Base-by-base conservation (phyloP, 2,113 vertebrate genomes). In the Petroica traversi region DNA sequence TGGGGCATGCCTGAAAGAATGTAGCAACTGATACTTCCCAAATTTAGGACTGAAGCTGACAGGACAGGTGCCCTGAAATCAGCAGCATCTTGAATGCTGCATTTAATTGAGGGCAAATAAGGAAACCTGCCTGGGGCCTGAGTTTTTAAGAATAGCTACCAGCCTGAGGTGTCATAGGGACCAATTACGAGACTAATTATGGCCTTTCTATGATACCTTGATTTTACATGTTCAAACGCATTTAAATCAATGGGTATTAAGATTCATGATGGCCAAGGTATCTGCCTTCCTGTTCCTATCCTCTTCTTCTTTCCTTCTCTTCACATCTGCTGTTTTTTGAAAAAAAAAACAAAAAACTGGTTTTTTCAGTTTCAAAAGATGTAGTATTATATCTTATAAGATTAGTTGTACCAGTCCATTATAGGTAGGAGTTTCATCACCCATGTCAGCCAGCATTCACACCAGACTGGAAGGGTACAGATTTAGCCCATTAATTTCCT, bases 371-470 rank as follows among this genome's bases (percentile, higher is more conserved):
- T 76, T 31, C 17, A 49, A 61, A 72, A 76, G 25, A 19, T 29
- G 31, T 1, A 38, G 13, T 34, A 12, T 74, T 85, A 13, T 18
- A 40, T 31, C 8, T 49, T 69, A 11, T 26, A 55, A 41, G 38
- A 67, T 63, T 76, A 93, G 12, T 74, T 74, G 26, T 54, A 25
- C 8, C 25, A 45, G 31, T 51, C 59, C 19, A 15, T 74, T 74
- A 59, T 8, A 46, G 41, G 41, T 5, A n/a, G 45, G 33, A 41
- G 5, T 52, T 80, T 61, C 38, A 51, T 54, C 29, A 62, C 31
- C 52, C 0, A 0, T 74, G 8, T n/a, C 64, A 94, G 4, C 8
- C 81, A 61, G 45, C 0, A 2, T 45, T 62, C 49, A 9, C 52
- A 54, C 12, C 6, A 59, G 26, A 19, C 31, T 93, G 63, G 29